Base-by-base conservation (phyloP, 2,797 vertebrate species). In the Salmo trutta region DNA sequence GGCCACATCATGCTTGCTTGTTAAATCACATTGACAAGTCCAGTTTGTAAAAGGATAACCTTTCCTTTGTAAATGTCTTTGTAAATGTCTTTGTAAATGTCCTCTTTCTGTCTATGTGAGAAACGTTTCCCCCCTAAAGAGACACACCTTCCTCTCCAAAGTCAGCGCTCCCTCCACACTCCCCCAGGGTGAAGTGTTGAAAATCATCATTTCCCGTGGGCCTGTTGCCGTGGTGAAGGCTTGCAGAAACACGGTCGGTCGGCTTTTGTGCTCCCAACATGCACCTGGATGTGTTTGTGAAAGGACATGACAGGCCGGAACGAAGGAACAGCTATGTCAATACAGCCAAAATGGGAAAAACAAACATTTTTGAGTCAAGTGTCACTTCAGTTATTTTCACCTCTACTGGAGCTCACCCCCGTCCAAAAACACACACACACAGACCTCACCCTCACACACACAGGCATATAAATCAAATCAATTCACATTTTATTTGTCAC, bases 281-380 rank as follows among this genome's bases (percentile, higher is more conserved):
- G 87, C 91, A 91, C 88, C 91, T 94, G 92, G 88, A 82, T 85
- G 83, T 90, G 89, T 92, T 91, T 92, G 88, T 90, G 82, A 90
- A 92, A 93, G 86, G 89, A 91, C 91, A 92, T 88, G 90, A 91
- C 87, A 81, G 90, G 88, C 90, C 84, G 87, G 90, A 93, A 92
- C 81, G 89, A 90, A 91, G 87, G 81, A 92, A 81, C 93, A 93
- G 93, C 91, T 92, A 93, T 91, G 91, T 93, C 91, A 94, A 94
- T 90, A 93, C 69, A 47, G 2, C 10, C 41, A 47, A 47, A 47
- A 47, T 12, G 41, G 2, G 88, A 91, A 93, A 93, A 93, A 92
- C 89, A 94, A 94, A 93, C 89, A 92, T 82, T 86, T 86, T 81
- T 82, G 82, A 79, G 29, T 79, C 82, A 89, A 79, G 87, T 87